Evolutionary conservation across 1,140 invertebrate species (phyloP).

Genomic region (Zaprionus africanus): DNA sequence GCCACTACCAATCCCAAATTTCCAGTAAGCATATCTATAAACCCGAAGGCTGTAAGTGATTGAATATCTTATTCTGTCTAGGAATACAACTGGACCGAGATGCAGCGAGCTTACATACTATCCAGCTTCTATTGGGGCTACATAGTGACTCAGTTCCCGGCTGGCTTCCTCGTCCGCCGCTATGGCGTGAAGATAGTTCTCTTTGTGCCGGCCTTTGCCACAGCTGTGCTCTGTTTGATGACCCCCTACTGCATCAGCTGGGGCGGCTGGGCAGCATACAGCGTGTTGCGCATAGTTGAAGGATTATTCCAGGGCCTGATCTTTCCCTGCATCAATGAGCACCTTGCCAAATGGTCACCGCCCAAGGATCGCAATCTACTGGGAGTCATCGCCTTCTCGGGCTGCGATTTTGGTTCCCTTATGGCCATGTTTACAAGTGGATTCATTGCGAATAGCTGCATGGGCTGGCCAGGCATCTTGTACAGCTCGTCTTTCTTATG

Average conservation of each 20-base stretch:
- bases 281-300: conserved; percentile 88
- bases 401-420: conserved; percentile 90
- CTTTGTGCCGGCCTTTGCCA: conserved; percentile 85
- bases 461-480: conserved; percentile 92
- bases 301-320: conserved; percentile 92
- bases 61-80: conserved; percentile 12
- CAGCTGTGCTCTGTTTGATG: conserved; percentile 78
- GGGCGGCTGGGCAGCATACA: conserved; percentile 87
- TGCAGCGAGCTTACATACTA: conserved; percentile 85
- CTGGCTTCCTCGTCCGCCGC: conserved; percentile 88
- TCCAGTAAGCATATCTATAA: conserved; percentile 41
- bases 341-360: conserved; percentile 85
- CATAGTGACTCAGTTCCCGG: conserved; percentile 87
- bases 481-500: conserved; percentile 89
- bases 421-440: conserved; percentile 89
- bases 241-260: conserved; percentile 78
- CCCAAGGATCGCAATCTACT: conserved; percentile 86
- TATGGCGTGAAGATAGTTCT: conserved; percentile 88
- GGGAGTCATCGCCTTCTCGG: conserved; percentile 87
- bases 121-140: conserved; percentile 89
- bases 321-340: conserved; percentile 90
- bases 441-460: conserved; percentile 86
- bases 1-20: conserved; percentile 62
- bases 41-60: neutral
- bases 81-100: conserved; percentile 85